Conservation (phyloP, 1,140 invertebrate genomes). For the Drosophila punjabiensis region DNA sequence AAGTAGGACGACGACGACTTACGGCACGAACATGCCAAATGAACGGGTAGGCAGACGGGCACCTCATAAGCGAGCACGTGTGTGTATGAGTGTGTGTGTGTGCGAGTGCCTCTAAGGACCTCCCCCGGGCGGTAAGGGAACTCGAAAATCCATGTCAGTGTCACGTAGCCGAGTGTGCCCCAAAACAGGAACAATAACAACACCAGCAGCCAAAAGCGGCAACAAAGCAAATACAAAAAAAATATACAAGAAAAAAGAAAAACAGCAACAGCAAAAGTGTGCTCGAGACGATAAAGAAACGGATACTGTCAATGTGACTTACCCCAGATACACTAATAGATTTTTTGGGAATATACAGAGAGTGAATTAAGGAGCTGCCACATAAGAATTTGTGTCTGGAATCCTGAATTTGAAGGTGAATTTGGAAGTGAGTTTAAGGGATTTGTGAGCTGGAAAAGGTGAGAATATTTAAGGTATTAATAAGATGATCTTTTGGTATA, state of each 20-base stretch:
- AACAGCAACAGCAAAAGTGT: conserved; percentile 52
- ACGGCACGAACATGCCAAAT: conserved; percentile 35
- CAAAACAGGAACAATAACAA: conserved; percentile 53
- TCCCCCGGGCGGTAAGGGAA: conserved; percentile 71
- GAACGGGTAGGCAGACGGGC: conserved; percentile 49
- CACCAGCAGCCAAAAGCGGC: conserved; percentile 36
- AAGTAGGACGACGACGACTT: conserved; percentile 56
- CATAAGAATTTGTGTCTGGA: neutral
- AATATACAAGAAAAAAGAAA: neutral
- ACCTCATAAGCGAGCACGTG: conserved; percentile 41
- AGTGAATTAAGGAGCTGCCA: conserved; percentile 15
- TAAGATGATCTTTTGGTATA: neutral
- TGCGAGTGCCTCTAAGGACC: conserved; percentile 60
- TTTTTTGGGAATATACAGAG: conserved; percentile 1
- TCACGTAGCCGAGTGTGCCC: conserved; percentile 74
- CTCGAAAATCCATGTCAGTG: conserved; percentile 84
- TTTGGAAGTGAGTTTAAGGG: neutral
- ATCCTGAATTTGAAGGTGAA: neutral
- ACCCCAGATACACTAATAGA: conserved; percentile 52
- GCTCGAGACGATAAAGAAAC: conserved; percentile 46
- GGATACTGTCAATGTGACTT: conserved; percentile 45
- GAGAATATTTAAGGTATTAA: neutral
- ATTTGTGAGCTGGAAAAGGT: no score
- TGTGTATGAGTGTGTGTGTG: conserved; percentile 11
- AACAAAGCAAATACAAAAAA: conserved; percentile 21